phyloP scores from a whole-genome alignment of 2,113 vertebrate species.

The Theristicus caerulescens region DNA sequence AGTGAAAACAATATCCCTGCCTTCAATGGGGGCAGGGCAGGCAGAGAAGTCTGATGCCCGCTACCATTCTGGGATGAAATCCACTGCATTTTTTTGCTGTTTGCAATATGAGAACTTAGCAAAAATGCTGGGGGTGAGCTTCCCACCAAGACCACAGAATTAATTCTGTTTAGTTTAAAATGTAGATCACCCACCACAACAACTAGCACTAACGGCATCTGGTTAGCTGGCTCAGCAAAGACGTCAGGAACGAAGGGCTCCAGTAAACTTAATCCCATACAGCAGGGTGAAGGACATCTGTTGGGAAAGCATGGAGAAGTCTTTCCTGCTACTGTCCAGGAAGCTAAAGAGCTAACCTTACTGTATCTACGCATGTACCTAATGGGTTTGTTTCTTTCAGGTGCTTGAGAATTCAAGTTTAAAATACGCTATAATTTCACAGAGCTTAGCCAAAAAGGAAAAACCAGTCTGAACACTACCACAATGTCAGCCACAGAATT shows the following conservation, averaged over 20 bases:
- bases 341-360: background rate
- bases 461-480: background rate
- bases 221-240: conserved; percentile 25
- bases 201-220: background rate
- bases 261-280: background rate
- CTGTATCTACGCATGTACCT: background rate
- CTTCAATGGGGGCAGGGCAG: background rate
- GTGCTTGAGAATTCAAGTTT: background rate
- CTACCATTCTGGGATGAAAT: background rate
- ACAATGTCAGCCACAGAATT: conserved; percentile 49
- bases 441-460: background rate
- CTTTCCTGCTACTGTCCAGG: background rate
- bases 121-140: background rate
- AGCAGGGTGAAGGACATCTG: background rate
- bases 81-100: background rate
- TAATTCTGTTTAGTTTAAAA: background rate
- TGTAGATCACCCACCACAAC: background rate
- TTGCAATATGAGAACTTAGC: background rate
- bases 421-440: background rate
- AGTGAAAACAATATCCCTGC: background rate
- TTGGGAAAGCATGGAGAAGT: background rate
- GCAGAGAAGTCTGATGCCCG: background rate
- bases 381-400: background rate
- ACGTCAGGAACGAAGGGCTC: background rate
- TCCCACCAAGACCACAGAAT: background rate